Conservation (phyloP, 1,140 invertebrate species). For the Sarcophaga bullata region DNA sequence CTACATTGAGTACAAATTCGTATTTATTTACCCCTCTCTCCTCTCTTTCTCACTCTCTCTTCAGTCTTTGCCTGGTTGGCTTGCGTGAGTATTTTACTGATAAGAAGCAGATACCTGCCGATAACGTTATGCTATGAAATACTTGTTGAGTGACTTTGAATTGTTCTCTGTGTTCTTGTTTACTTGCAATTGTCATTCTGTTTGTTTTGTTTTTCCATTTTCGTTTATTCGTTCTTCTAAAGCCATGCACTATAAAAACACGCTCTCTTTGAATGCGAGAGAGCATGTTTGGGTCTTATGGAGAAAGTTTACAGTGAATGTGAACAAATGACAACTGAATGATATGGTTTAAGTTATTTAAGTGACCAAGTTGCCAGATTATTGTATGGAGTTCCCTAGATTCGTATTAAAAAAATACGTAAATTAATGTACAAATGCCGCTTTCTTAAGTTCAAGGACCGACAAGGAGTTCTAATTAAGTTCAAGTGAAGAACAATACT, state of each 20-base stretch:
- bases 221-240: neutral
- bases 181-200: neutral
- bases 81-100: neutral
- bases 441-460: no score
- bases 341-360: neutral
- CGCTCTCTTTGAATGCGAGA: slow-evolving; percentile 1
- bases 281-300: neutral
- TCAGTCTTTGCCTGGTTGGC: neutral
- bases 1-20: neutral
- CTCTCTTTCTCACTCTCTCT: no score
- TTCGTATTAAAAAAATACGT: no score
- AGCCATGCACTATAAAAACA: neutral
- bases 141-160: slow-evolving; percentile 14
- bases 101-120: neutral
- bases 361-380: neutral
- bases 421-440: no score
- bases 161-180: neutral
- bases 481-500: no score
- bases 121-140: neutral
- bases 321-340: neutral
- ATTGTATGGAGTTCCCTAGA: no score
- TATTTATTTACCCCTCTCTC: neutral
- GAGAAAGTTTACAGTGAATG: neutral
- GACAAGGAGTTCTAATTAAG: no score
- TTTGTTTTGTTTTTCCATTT: neutral